A percentile compares a stretch with the other conserved stretches of the same genome.
These are phyloP conservation scores for Taphrorychus bicolor DNA, from an alignment of 2,888 invertebrate species.

Conservation along the genomic window DNA sequence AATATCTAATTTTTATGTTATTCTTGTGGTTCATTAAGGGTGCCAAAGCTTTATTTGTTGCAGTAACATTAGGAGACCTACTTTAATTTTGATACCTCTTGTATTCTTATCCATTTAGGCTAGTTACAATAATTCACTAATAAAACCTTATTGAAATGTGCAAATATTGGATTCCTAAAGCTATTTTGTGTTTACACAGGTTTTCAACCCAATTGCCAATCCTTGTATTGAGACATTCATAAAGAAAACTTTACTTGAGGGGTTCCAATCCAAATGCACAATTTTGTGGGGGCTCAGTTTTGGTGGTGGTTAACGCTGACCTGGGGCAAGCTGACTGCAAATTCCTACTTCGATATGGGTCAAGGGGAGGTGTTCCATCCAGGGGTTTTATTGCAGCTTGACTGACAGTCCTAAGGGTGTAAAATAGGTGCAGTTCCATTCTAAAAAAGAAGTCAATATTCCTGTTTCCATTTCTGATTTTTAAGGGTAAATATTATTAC, in stretches of 20 bases:
- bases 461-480: not conserved
- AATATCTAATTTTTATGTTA: no score
- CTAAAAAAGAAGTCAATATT: not conserved
- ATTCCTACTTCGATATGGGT: not conserved
- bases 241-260: conserved; percentile 9
- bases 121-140: conserved; percentile 7
- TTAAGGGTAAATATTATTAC: conserved; percentile 1
- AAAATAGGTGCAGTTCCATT: not conserved
- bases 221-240: conserved; percentile 20
- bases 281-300: not conserved
- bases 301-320: not conserved
- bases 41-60: conserved; percentile 2
- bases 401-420: not conserved
- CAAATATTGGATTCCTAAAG: conserved; percentile 16
- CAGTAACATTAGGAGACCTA: not conserved
- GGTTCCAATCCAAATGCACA: not conserved
- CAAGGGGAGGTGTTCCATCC: not conserved
- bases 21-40: not conserved
- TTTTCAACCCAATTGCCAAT: conserved; percentile 26
- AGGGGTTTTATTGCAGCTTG: not conserved
- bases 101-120: conserved; percentile 1
- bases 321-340: not conserved
- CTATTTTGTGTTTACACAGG: conserved; percentile 27
- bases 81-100: not conserved
- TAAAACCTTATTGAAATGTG: conserved; percentile 8